Evolutionary conservation across 2,113 vertebrate species (phyloP).

Genomic region (Nothoprocta perdicaria): DNA sequence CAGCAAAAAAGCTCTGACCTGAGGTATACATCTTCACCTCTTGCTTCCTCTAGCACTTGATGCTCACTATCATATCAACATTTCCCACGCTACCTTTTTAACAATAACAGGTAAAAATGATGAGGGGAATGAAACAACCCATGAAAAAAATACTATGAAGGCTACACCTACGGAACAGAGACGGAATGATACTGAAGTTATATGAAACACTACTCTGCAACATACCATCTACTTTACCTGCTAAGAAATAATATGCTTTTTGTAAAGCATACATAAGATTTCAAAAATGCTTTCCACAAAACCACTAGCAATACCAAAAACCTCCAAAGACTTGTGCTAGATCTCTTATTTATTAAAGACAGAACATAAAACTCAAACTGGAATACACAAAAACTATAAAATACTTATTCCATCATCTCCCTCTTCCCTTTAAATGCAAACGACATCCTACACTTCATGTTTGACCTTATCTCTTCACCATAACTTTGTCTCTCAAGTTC

Average conservation of each 20-base stretch:
- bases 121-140: background rate
- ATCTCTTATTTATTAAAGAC: background rate
- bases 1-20: background rate
- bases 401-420: background rate
- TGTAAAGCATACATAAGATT: background rate
- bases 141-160: background rate
- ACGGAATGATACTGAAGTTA: fast-evolving
- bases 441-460: background rate
- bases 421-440: background rate
- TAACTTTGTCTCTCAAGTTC: background rate
- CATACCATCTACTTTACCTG: background rate
- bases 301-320: background rate
- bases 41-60: no score
- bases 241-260: background rate
- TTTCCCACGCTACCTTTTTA: background rate
- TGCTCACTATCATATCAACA: background rate
- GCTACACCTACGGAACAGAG: background rate
- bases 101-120: background rate
- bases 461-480: background rate
- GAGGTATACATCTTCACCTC: background rate
- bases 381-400: background rate
- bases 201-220: background rate
- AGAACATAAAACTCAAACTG: background rate
- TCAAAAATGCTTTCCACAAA: background rate
- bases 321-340: background rate